Evolutionary conservation across 1,140 invertebrate genomes (phyloP), one percentile per base, ranked within the genome.

Genomic region (Alviniconcha marisindica): DNA sequence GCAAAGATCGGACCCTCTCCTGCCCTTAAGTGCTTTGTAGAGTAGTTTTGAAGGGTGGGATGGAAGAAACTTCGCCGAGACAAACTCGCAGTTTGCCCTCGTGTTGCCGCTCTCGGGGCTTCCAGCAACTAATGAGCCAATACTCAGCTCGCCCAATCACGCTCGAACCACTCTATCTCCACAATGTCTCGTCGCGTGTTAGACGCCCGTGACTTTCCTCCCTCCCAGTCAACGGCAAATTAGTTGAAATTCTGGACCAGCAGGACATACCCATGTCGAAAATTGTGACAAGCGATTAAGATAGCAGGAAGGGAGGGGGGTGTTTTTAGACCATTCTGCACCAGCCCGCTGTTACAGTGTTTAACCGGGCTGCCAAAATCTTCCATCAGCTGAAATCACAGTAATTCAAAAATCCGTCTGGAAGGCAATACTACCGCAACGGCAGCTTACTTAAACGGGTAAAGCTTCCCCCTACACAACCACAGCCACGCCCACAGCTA

Each of bases 401-500:
- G 18, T 28, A 10, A 60, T 21, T 28, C 5, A 28, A 60, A 60
- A 28, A 60, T 4, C 56, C 18, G 56, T 24, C 10, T 24, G 10
- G 21, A 21, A 51, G 48, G 4, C 18, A 60, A 28, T 12, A 24
- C 15, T 7, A 60, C 18, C 5, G 56, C 69, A 31, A 71, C 36
- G 24, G 33, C 14, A 31, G 63, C 63, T 33, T 7, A 51, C 10
- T 12, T 7, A 51, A 51, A 51, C 3, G n/a, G 10, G n/a, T 28
- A 60, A 60, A 21, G 5, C 56, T 28, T 4, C 18, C 24, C 10
- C 56, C n/a, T 60, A 4, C 56, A 24, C 56, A 5, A 4, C 10
- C 36, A 28, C 2, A 60, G 78, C 56, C 78, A 80, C 78, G 78
- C 78, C 78, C 56, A n/a, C n/a, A n/a, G n/a, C n/a, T n/a, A n/a